Base-by-base conservation (phyloP, 2,888 invertebrate species). In the Acleris sparsana region DNA sequence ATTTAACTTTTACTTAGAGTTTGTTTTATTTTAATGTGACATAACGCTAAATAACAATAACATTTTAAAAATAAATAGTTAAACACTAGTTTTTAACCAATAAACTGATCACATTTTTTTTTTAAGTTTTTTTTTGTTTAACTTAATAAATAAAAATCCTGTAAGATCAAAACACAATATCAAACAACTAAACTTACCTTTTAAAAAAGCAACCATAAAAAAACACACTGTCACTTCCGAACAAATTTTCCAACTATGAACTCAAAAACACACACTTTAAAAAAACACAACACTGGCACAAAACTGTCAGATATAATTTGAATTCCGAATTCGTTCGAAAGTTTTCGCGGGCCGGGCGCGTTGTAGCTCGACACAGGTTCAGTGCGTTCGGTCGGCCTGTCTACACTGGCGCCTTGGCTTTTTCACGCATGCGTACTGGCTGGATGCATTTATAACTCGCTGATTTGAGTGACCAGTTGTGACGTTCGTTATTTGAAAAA, bases 341-440 rank as follows among this genome's bases (percentile, higher is more conserved):
- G 60, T 65, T 64, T 53, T 43, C 59, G 64, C 60, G 63, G 57
- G 22, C 22, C 57, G 43, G 39, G 48, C 20, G 9, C 48, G 55
- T 20, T 55, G 25, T n/a, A 29, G 25, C 64, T 17, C 16, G 22
- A 7, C 4, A 60, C 6, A 43, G 60, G 60, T 60, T 55, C 29
- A 55, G 16, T 55, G 60, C 64, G 60, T 55, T 51, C 53, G 29
- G 51, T 3, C n/a, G 25, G n/a, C 59, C 43, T 43, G 53, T 29
- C 43, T 51, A 53, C 48, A 65, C 64, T 65, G 64, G 55, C 53
- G 64, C 53, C 64, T 65, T 55, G 55, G 43, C 64, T 65, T 65
- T 29, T 22, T 9, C 17, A 43, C 64, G 64, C 64, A 65, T 44
- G 64, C 64, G 64, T 39, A 29, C 20, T 65, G 64, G 64, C 64